Percentiles rank a stretch among this genome's conserved stretches.
phyloP scores from a whole-genome alignment of 2,113 vertebrate species.

The Caranx ignobilis region DNA sequence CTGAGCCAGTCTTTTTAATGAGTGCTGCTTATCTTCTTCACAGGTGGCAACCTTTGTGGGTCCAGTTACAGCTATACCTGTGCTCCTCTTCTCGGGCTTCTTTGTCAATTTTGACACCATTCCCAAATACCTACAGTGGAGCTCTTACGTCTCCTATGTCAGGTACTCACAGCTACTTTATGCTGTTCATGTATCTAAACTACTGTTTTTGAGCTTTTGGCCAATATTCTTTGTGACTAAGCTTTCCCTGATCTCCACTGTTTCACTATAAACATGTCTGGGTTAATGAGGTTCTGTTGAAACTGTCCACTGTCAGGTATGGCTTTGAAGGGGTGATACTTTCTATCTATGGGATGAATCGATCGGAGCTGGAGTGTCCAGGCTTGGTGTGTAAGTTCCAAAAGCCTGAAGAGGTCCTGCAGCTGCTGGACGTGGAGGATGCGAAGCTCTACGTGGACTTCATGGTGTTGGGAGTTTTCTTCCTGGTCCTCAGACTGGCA shows the following conservation, averaged over 20 bases:
- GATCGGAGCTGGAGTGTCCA: slow-evolving; percentile 91
- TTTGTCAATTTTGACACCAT: slow-evolving; percentile 99
- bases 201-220: not conserved
- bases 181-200: not conserved
- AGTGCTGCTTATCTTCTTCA: slow-evolving; percentile 2
- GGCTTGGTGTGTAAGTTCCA: slow-evolving; percentile 90
- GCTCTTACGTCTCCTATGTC: slow-evolving; percentile 97
- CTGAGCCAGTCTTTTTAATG: not conserved
- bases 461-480: slow-evolving; percentile 94
- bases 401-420: slow-evolving; percentile 92
- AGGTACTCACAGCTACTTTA: slow-evolving; percentile 82
- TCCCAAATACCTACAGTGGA: slow-evolving; percentile 98
- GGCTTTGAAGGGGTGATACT: slow-evolving; percentile 98
- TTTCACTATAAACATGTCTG: not conserved
- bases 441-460: slow-evolving; percentile 98
- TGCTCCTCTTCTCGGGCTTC: slow-evolving; percentile 98
- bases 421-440: slow-evolving; percentile 93
- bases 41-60: slow-evolving; percentile 98
- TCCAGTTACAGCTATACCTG: slow-evolving; percentile 95
- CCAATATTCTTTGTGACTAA: not conserved
- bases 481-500: slow-evolving; percentile 91
- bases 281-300: not conserved
- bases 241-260: not conserved
- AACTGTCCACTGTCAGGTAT: slow-evolving; percentile 83
- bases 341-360: slow-evolving; percentile 97